Conservation (phyloP, 2,797 vertebrate genomes). For the Meriones psammophilus region DNA sequence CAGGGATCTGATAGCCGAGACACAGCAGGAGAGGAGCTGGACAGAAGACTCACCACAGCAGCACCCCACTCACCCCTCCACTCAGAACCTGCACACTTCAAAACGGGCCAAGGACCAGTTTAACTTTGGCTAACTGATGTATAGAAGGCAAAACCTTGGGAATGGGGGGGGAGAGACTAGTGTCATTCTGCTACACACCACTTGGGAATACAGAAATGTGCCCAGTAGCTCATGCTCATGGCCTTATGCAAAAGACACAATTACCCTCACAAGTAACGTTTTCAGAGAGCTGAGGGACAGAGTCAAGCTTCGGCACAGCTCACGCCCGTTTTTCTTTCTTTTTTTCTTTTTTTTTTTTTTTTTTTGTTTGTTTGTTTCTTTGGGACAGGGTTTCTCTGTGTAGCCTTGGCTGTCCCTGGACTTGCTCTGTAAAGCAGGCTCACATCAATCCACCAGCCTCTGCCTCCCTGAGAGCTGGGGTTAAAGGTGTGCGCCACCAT, state of each 20-base stretch:
- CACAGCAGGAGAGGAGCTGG: background rate
- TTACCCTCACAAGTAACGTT: background rate
- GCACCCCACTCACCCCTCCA: background rate
- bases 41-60: background rate
- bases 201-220: background rate
- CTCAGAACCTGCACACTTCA: background rate
- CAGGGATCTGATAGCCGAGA: background rate
- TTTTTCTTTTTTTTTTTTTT: no score
- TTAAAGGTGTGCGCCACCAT: no score
- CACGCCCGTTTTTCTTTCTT: background rate
- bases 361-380: no score
- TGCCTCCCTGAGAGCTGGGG: no score
- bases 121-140: background rate
- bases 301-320: background rate
- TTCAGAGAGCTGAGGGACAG: background rate
- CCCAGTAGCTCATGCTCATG: background rate
- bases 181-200: background rate
- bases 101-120: background rate
- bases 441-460: no score
- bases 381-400: no score
- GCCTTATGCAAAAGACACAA: background rate
- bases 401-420: no score
- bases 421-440: no score
- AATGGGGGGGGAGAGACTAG: no score
- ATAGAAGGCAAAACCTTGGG: background rate